phyloP scores from a whole-genome alignment of 2,113 vertebrate species.

The Amblyopsis rosae region DNA sequence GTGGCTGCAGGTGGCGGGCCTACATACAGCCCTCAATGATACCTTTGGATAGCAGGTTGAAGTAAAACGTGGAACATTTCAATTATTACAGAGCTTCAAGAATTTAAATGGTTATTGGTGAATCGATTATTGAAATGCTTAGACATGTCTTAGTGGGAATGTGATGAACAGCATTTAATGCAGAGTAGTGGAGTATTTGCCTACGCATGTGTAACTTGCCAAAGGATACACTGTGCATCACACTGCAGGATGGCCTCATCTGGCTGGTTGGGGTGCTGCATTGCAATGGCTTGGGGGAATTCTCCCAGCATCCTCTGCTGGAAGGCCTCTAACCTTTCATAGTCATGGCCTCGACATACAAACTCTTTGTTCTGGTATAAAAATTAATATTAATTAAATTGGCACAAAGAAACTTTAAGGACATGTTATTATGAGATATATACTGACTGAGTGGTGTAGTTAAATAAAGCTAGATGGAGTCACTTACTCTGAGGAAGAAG shows the following conservation, averaged over 20 bases:
- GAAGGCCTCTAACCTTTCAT: slow-evolving; percentile 95
- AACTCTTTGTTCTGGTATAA: slow-evolving; percentile 93
- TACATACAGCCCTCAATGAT: no score
- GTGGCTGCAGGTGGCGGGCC: no score
- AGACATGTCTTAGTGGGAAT: no score
- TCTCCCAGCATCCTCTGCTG: slow-evolving; percentile 98
- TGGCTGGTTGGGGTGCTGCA: slow-evolving; percentile 98
- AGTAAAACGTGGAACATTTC: no score
- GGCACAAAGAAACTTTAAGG: background rate
- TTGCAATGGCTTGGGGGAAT: slow-evolving; percentile 97
- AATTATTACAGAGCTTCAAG: no score
- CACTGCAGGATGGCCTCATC: slow-evolving; percentile 93
- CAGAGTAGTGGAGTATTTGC: no score
- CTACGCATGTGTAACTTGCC: background rate
- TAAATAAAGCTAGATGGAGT: background rate
- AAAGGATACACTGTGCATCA: slow-evolving; percentile 97
- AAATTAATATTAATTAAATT: background rate
- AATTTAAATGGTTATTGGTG: no score
- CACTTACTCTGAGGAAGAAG: slow-evolving; percentile 94
- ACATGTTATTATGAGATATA: background rate
- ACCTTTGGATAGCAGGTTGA: no score
- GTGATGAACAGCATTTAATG: no score
- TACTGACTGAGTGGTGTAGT: background rate
- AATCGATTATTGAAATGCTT: no score
- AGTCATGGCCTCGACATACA: slow-evolving; percentile 95